Evolutionary conservation across 2,888 invertebrate genomes (phyloP).

Genomic region (Priocnemis perturbator): DNA sequence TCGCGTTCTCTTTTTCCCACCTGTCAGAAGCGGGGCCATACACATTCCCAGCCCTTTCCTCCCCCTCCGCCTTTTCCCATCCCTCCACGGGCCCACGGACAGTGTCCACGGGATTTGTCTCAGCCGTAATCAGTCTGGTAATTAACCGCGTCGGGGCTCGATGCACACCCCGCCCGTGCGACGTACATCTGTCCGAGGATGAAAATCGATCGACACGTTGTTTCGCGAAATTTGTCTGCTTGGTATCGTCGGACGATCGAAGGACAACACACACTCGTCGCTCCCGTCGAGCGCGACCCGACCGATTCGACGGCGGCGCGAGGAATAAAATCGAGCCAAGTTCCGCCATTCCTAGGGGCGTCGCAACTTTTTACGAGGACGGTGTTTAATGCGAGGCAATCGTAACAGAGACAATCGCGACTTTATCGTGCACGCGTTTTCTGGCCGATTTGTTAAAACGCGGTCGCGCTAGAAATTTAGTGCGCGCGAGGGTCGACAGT

Average conservation of each 20-base stretch:
- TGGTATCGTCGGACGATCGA: conserved; percentile 12
- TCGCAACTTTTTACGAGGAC: not conserved
- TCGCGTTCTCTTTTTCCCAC: conserved; percentile 37
- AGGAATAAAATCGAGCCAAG: not conserved
- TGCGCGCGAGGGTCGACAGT: no score
- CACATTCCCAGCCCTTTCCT: conserved; percentile 56
- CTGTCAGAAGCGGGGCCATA: conserved; percentile 28
- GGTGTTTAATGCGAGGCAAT: no score
- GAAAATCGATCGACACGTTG: conserved; percentile 10
- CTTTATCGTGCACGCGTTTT: no score
- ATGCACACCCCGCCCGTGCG: conserved; percentile 22
- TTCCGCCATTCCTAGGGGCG: no score
- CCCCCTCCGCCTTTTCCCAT: conserved; percentile 53
- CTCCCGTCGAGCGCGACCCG: not conserved
- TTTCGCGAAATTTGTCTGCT: no score
- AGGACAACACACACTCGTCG: conserved; percentile 5
- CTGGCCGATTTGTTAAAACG: no score
- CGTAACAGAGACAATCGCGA: no score
- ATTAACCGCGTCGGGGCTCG: conserved; percentile 58
- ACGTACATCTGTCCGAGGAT: not conserved
- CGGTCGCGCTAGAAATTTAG: no score
- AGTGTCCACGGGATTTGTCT: conserved; percentile 47
- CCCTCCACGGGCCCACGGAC: conserved; percentile 44
- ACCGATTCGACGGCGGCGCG: not conserved
- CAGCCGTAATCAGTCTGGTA: conserved; percentile 64